Conservation (phyloP, 2,797 vertebrate genomes). For the Spheniscus humboldti region DNA sequence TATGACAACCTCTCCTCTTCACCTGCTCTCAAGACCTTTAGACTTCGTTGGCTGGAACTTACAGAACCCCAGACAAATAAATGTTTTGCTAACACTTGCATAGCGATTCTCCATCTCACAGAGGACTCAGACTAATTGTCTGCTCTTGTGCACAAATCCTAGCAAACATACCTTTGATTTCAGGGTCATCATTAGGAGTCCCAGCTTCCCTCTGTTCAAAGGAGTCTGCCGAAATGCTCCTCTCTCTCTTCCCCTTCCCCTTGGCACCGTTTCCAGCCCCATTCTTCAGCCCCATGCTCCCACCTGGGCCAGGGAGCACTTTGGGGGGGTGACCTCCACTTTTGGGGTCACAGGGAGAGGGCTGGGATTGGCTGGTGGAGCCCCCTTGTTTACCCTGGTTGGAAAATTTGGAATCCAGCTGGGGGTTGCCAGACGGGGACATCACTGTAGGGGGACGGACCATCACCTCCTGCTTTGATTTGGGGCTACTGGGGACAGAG, state of each 20-base stretch:
- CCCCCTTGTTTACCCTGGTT: conserved; percentile 98
- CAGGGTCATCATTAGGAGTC: conserved; percentile 89
- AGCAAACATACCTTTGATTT: conserved; percentile 85
- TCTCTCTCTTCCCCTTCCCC: conserved; percentile 96
- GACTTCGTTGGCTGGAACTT: background rate
- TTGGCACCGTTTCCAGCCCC: conserved; percentile 92
- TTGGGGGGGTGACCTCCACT: conserved; percentile 87
- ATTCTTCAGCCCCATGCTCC: conserved; percentile 97
- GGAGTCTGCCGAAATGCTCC: conserved; percentile 96
- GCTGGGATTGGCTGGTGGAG: conserved; percentile 94
- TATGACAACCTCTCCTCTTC: background rate
- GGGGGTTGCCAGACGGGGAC: conserved; percentile 97
- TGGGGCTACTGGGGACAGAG: conserved; percentile 86
- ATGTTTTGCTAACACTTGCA: background rate
- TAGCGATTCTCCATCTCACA: background rate
- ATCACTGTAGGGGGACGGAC: conserved; percentile 98
- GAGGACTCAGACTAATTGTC: background rate
- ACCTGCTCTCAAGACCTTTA: background rate
- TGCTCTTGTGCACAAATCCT: background rate
- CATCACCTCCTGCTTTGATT: conserved; percentile 99
- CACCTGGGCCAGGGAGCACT: conserved; percentile 88
- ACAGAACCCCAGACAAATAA: background rate
- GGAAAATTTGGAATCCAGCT: conserved; percentile 99
- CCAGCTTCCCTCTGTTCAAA: conserved; percentile 95
- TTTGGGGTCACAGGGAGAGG: conserved; percentile 96